Conservation (phyloP, 2,888 invertebrate genomes). For the Drosophila mimica region DNA sequence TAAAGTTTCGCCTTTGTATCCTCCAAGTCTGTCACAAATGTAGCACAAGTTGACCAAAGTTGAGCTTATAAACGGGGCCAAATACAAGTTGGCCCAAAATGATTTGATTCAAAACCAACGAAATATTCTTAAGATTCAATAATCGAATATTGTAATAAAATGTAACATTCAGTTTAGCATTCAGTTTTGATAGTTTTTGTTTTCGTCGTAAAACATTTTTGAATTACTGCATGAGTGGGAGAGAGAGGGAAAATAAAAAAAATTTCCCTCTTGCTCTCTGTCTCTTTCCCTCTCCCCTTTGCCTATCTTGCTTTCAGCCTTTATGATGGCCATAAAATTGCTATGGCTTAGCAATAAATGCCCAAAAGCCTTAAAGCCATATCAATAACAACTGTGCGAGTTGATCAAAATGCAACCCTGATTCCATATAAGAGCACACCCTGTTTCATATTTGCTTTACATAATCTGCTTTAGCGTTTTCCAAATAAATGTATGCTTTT, state of each 20-base stretch:
- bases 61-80: not conserved
- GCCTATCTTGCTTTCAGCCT: not conserved
- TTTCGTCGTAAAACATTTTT: not conserved
- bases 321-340: not conserved
- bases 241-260: not conserved
- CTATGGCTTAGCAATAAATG: not conserved
- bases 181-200: not conserved
- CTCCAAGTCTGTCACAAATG: not conserved
- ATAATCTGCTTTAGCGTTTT: not conserved
- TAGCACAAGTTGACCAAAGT: not conserved
- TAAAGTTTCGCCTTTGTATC: conserved; percentile 9
- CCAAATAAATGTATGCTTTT: not conserved
- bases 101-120: too few species aligned
- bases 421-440: not conserved
- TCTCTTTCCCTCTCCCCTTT: not conserved
- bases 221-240: not conserved
- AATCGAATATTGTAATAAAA: not conserved
- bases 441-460: not conserved
- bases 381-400: not conserved
- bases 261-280: fast-evolving
- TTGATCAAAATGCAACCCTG: not conserved
- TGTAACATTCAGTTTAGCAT: not conserved
- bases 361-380: not conserved
- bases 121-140: not conserved
- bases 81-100: too few species aligned